Evolutionary conservation across 2,888 invertebrate species (phyloP).

Genomic region (Philereme vetulata): DNA sequence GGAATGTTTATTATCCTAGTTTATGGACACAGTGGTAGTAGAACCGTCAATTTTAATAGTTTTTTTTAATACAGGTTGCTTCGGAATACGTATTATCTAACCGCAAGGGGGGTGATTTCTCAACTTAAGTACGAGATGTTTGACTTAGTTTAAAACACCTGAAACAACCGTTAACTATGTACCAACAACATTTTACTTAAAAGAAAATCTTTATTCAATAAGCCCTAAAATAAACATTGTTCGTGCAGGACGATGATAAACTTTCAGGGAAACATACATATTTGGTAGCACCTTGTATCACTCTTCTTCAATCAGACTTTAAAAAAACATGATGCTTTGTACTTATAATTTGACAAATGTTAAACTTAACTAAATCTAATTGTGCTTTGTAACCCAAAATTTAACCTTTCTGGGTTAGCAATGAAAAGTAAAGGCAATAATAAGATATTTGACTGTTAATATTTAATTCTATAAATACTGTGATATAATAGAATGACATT

Average conservation of each 20-base stretch:
- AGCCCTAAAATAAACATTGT: too few relatives aligned
- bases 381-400: neutral
- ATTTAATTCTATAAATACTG: constrained; percentile 52
- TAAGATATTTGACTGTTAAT: constrained; percentile 44
- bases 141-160: too few relatives aligned
- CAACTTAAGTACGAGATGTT: too few relatives aligned
- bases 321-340: neutral
- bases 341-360: neutral
- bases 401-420: neutral
- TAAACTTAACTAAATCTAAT: neutral
- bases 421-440: constrained; percentile 33
- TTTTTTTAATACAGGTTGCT: neutral
- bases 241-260: too few relatives aligned
- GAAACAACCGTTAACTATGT: too few relatives aligned
- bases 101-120: too few relatives aligned
- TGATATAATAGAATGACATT: constrained; percentile 59
- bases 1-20: constrained; percentile 7
- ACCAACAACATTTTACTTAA: too few relatives aligned
- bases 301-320: constrained; percentile 6
- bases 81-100: too few relatives aligned
- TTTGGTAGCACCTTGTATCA: too few relatives aligned
- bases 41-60: constrained; percentile 7
- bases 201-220: too few relatives aligned
- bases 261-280: too few relatives aligned
- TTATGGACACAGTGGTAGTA: constrained; percentile 1